These are phyloP conservation scores for Aphelocoma californica DNA, from an alignment of 2,797 vertebrate species.

Conservation along the genomic window DNA sequence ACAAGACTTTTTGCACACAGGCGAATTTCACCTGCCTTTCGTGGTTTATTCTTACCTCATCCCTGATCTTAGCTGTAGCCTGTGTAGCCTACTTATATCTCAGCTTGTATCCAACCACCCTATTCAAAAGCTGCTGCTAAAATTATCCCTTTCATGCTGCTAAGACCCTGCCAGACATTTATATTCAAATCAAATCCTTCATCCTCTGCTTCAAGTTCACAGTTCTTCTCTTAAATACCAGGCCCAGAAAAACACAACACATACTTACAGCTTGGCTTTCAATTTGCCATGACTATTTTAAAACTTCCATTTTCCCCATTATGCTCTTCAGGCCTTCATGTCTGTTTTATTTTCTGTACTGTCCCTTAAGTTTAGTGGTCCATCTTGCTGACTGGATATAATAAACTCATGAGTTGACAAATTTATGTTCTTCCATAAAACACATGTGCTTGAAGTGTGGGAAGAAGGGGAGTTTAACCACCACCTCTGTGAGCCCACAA, in stretches of 20 bases:
- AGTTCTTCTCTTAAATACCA: not conserved
- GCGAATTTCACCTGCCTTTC: not conserved
- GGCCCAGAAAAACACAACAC: not conserved
- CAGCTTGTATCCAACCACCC: not conserved
- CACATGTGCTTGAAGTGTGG: not conserved
- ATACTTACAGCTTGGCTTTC: not conserved
- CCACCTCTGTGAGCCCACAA: not conserved
- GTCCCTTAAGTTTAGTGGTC: not conserved
- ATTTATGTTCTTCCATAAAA: not conserved
- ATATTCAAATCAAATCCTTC: constrained; percentile 41
- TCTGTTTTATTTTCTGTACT: not conserved
- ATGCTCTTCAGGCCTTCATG: not conserved
- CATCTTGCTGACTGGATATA: not conserved
- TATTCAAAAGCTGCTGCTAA: constrained; percentile 25
- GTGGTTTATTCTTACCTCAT: not conserved
- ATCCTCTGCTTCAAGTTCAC: not conserved
- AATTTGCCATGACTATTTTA: not conserved
- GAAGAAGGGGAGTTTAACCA: not conserved
- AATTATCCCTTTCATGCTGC: constrained; percentile 30
- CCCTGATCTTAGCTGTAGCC: not conserved
- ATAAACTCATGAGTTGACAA: not conserved
- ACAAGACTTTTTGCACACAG: not conserved
- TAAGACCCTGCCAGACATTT: constrained; percentile 5
- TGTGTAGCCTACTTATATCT: not conserved
- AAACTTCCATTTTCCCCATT: not conserved